Evolutionary conservation across 1,140 invertebrate genomes (phyloP).

Genomic region (Megathymus violae): DNA sequence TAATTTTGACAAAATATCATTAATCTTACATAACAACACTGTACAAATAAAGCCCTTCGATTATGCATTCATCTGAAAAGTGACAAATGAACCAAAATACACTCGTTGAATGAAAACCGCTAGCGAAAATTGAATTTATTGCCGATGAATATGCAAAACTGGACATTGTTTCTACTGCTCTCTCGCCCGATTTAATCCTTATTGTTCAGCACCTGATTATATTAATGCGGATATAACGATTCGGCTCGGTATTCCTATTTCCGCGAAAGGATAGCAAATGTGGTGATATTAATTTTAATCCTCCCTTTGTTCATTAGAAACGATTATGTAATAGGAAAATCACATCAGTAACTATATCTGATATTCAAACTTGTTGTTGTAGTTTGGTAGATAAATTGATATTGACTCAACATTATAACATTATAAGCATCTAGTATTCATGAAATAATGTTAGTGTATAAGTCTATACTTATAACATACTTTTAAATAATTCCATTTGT

Average conservation of each 20-base stretch:
- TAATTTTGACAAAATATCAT: too few species aligned
- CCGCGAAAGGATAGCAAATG: conserved; percentile 1
- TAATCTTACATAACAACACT: conserved; percentile 20
- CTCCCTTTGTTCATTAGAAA: background rate
- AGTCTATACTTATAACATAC: too few species aligned
- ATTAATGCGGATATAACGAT: conserved; percentile 39
- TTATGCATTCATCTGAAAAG: conserved; percentile 59
- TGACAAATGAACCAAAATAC: conserved; percentile 75
- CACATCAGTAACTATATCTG: too few species aligned
- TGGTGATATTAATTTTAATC: background rate
- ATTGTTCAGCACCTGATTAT: conserved; percentile 62
- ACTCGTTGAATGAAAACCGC: conserved; percentile 60
- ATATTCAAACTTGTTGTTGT: too few species aligned
- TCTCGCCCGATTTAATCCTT: conserved; percentile 57
- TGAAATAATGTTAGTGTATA: too few species aligned
- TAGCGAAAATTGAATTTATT: conserved; percentile 73
- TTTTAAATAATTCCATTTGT: too few species aligned
- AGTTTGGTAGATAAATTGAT: too few species aligned
- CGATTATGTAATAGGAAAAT: background rate
- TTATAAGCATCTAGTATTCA: too few species aligned
- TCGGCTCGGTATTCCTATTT: conserved; percentile 35
- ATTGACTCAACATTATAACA: too few species aligned
- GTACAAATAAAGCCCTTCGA: conserved; percentile 50
- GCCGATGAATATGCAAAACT: conserved; percentile 72
- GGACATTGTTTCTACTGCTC: conserved; percentile 54